Evolutionary conservation across 2,888 invertebrate species (phyloP), one percentile per base, ranked within the genome.

Genomic region (Xanthia togata): DNA sequence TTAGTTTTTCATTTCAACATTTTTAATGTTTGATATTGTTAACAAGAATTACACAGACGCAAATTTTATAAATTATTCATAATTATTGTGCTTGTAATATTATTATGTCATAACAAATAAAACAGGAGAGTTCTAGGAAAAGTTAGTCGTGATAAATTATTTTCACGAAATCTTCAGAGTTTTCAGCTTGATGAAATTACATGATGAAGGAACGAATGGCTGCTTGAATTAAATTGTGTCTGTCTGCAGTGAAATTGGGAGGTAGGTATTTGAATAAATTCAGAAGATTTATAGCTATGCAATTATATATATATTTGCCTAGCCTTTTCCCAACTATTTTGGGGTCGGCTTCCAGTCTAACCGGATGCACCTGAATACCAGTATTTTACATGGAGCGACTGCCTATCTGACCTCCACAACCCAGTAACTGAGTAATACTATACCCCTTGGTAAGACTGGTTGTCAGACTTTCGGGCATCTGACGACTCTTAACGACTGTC

Each of bases 81-180:
- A n/a, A 59, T n/a, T 31, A 59, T 41, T 50, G n/a, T n/a, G 11
- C 8, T 41, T 67, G n/a, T 35, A 63, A n/a, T 57, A 17, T 76
- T 1, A 50, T 41, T n/a, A 64, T 64, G 57, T 35, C 26, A 44
- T 23, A 77, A 71, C 17, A 50, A 70, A 77, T 78, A 71, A 53
- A 59, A 44, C 8, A n/a, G 23, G 20, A n/a, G 17, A 53, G 4
- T 70, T 47, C 20, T 57, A 23, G 20, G 23, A 57, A 76, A 76
- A 76, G 63, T 77, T 70, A 50, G n/a, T 35, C 41, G 4, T 50
- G 63, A 65, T 59, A 77, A 78, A 78, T 78, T 64, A 31, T 71
- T 77, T 50, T 23, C 6, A 23, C 6, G 50, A 71, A 50, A 57
- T 26, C 41, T 64, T 64, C 23, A 17, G 50, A 64, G 35, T 57